A percentile compares a stretch with the other conserved stretches of the same genome.
These are phyloP conservation scores for Ataeniobius toweri DNA, from an alignment of 2,797 vertebrate species.

Conservation along the genomic window DNA sequence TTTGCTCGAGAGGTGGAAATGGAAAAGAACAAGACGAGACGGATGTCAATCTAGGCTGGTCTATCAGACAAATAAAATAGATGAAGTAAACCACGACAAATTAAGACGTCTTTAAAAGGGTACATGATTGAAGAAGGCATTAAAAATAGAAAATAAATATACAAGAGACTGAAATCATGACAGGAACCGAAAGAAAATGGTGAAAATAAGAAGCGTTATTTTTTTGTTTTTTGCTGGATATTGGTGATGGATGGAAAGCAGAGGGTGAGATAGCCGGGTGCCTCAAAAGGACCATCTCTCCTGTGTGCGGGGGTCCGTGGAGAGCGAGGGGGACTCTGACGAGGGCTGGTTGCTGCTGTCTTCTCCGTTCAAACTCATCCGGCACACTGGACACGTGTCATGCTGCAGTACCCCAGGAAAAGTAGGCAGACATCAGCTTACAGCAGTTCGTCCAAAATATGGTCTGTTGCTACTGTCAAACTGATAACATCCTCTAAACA, in stretches of 20 bases:
- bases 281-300: constrained; percentile 96
- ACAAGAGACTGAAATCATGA: constrained; percentile 63
- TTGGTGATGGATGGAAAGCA: constrained; percentile 28
- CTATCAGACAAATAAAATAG: constrained; percentile 45
- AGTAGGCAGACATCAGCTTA: constrained; percentile 19
- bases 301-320: constrained; percentile 87
- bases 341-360: constrained; percentile 86
- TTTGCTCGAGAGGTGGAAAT: constrained; percentile 30
- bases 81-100: constrained; percentile 36
- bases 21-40: constrained; percentile 30
- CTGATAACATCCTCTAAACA: neutral
- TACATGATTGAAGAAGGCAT: constrained; percentile 54
- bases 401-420: constrained; percentile 80
- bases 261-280: constrained; percentile 40
- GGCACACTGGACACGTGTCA: constrained; percentile 96
- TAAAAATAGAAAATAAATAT: constrained; percentile 61
- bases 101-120: constrained; percentile 47
- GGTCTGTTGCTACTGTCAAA: neutral
- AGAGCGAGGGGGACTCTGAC: constrained; percentile 83
- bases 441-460: constrained; percentile 1
- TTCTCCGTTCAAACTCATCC: constrained; percentile 94
- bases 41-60: constrained; percentile 43
- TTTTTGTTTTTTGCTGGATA: constrained; percentile 44
- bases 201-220: constrained; percentile 48
- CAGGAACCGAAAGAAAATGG: constrained; percentile 52